phyloP scores from a whole-genome alignment of 2,113 vertebrate genomes.

The Madoqua kirkii region DNA sequence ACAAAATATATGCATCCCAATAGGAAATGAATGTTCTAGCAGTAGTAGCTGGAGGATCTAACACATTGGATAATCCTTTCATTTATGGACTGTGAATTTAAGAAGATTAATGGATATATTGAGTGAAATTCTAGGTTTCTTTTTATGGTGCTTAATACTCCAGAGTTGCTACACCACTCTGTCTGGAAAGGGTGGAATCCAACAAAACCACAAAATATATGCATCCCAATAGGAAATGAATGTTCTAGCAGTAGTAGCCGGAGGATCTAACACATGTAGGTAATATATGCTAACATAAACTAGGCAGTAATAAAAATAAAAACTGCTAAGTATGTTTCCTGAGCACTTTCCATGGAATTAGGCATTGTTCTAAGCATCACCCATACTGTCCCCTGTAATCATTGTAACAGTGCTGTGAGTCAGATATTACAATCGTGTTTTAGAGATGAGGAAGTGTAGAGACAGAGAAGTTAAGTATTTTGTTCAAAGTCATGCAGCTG shows the following conservation, averaged over 20 bases:
- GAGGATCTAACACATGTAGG: background rate
- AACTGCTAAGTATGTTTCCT: background rate
- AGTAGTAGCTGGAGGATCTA: accelerated
- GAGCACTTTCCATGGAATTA: background rate
- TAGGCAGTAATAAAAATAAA: background rate
- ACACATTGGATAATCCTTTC: conserved; percentile 58
- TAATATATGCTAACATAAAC: background rate
- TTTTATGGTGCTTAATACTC: conserved; percentile 6
- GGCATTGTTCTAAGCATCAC: background rate
- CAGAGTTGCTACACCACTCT: background rate
- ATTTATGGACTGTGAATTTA: conserved; percentile 46
- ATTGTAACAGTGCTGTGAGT: background rate
- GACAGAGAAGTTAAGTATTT: background rate
- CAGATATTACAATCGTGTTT: background rate
- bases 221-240: background rate
- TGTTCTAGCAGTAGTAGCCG: background rate
- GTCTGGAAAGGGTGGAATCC: background rate
- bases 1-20: background rate
- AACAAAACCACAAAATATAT: background rate
- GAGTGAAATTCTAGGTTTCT: conserved; percentile 49
- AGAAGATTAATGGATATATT: conserved; percentile 47
- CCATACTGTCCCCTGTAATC: background rate
- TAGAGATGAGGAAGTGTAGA: background rate
- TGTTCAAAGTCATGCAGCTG: background rate
- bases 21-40: background rate